Base-by-base conservation (phyloP, 2,888 invertebrate genomes). In the Noctua comes region DNA sequence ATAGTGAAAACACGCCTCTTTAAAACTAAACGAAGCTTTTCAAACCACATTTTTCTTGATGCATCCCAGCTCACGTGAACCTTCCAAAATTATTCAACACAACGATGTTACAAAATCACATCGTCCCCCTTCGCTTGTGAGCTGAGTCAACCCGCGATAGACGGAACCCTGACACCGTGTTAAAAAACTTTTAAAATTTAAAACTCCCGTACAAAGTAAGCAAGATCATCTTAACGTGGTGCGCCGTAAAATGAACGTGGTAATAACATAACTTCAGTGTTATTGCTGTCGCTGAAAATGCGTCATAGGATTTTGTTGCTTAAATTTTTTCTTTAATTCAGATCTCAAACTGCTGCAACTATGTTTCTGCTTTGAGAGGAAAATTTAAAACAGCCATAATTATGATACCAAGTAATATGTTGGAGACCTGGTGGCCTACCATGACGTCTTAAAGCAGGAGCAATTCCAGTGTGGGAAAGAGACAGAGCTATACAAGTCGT, bases 201-300 rank as follows among this genome's bases (percentile, higher is more conserved):
- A 79, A 86, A 79, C 75, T 79, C 66, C 43, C 64, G 40, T 73
- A 83, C 84, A 86, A 84, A 84, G 86, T 86, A 79, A 77, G 77
- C 76, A 73, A 73, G 51, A 70, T 74, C 66, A 80, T 65, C 72
- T 73, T 71, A 64, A 70, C 73, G 84, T 77, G 84, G 68, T 80
- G 79, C 62, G 73, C 68, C 80, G 80, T 87, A 79, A 87, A 84
- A 88, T 84, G 78, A 81, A 80, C 80, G 73, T 68, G 46, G 80
- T 83, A 80, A 80, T 80, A 87, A 82, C 76, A 76, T 75, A 71
- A 83, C 77, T 73, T 68, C 31, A 66, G 65, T 71, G 68, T 69
- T 77, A 78, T 71, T 59, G 54, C 77, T 51, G 62, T 72, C 62
- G 51, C 65, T 73, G 54, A 71, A 80, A 84, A 70, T 57, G 66